Evolutionary conservation across 2,113 vertebrate species (phyloP), one percentile per base, ranked within the genome.

Genomic region (Charadrius vociferus): DNA sequence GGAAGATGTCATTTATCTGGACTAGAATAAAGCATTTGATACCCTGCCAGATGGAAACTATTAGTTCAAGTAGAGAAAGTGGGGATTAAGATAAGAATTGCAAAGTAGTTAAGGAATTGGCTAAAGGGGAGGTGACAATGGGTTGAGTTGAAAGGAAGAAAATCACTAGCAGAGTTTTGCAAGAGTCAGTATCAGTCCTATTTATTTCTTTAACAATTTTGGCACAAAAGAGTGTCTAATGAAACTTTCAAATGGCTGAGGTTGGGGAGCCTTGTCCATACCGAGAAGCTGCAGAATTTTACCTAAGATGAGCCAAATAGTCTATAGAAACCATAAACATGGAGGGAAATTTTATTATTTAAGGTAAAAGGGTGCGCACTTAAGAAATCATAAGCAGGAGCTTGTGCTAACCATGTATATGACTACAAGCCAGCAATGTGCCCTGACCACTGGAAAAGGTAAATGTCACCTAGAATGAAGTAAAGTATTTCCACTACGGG

Each of bases 81-180:
- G 77, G 87, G 96, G 95, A 96, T 97, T 97, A 96, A 94, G 95
- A 96, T 95, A 97, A 97, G 95, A 93, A 93, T 88, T 90, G 71
- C 74, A 77, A 94, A 88, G 96, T 70, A 94, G 90, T 90, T 92
- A 90, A 95, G 67, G 74, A 97, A 88, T 83, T 90, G 88, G 41
- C 82, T 93, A 52, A 86, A 92, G 71, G 67, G 82, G 79, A 88
- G 45, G 81, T 93, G 90, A 94, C 90, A 96, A 80, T 94, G 92
- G 87, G 66, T 77, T 93, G 88, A 93, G n/a, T 53, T 85, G 84
- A 95, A 94, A 95, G 41, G 50, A 80, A 63, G 79, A 82, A 92
- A 95, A 94, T 83, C 45, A 55, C 62, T 55, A 50, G 26, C 37
- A 77, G 85, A 59, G 37, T 96, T 96, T 94, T 19, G 26, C 74